These are phyloP conservation scores for Amblyopsis rosae DNA, from an alignment of 2,113 vertebrate genomes.

Conservation along the genomic window DNA sequence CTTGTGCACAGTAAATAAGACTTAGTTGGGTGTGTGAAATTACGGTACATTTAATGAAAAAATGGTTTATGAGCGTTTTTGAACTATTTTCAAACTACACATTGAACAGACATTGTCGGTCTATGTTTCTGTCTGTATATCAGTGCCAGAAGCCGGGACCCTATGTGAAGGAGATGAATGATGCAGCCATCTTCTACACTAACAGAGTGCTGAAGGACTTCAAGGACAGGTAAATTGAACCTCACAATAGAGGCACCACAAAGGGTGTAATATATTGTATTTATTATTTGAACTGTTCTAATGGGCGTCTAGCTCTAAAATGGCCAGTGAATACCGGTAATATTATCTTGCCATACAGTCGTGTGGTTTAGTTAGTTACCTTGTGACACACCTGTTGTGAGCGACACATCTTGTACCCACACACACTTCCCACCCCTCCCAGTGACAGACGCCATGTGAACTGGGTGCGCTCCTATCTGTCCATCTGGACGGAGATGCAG, in stretches of 20 bases:
- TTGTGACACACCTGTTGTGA: too few species aligned
- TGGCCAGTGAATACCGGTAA: too few species aligned
- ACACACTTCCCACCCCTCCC: conserved; percentile 5
- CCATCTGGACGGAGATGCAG: conserved; percentile 94
- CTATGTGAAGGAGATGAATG: conserved; percentile 99
- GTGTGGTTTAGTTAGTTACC: too few species aligned
- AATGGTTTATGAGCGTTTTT: too few species aligned
- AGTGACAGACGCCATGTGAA: conserved; percentile 92
- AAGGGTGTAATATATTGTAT: too few species aligned
- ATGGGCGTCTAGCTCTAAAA: too few species aligned
- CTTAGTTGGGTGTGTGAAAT: too few species aligned
- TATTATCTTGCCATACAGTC: too few species aligned
- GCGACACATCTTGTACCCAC: not conserved
- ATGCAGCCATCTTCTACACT: conserved; percentile 97
- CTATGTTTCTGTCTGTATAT: conserved; percentile 31
- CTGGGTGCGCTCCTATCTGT: conserved; percentile 94
- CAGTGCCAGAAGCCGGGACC: conserved; percentile 94
- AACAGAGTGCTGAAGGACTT: conserved; percentile 98
- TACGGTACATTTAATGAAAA: too few species aligned
- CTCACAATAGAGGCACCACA: too few species aligned
- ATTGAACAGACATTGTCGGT: not conserved
- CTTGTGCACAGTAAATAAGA: not conserved
- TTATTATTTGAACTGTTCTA: too few species aligned
- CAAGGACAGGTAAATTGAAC: conserved; percentile 85
- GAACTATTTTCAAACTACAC: too few species aligned